phyloP scores from a whole-genome alignment of 2,888 invertebrate genomes.

The Pheosia gnoma region DNA sequence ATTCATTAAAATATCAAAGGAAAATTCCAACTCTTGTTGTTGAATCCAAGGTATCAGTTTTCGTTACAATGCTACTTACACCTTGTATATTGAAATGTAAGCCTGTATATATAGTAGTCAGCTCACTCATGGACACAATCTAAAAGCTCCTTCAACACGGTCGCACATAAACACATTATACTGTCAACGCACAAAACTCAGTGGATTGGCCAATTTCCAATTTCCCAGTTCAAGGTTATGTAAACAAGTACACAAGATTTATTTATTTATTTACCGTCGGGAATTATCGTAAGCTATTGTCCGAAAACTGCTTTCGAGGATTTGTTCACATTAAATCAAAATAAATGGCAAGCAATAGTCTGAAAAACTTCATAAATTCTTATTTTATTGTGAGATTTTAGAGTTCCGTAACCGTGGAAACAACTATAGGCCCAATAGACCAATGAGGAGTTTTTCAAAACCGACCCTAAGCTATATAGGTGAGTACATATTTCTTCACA shows the following conservation, averaged over 20 bases:
- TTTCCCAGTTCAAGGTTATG: neutral
- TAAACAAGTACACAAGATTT: slow-evolving; percentile 2
- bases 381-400: neutral
- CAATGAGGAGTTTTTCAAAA: neutral
- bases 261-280: slow-evolving; percentile 6
- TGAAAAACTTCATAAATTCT: neutral
- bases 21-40: no score
- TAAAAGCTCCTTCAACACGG: neutral
- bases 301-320: neutral
- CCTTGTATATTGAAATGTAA: no score
- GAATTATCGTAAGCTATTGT: neutral
- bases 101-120: no score
- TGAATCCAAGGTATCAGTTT: no score
- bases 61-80: no score
- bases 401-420: neutral
- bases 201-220: slow-evolving; percentile 3
- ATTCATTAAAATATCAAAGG: no score
- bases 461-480: no score
- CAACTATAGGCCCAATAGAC: neutral
- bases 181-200: slow-evolving; percentile 1
- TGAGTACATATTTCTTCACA: no score
- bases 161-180: slow-evolving; percentile 4
- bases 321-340: slow-evolving; percentile 4
- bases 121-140: neutral
- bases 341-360: neutral